These are phyloP conservation scores for Biston betularia DNA, from an alignment of 2,888 invertebrate species.

Conservation along the genomic window DNA sequence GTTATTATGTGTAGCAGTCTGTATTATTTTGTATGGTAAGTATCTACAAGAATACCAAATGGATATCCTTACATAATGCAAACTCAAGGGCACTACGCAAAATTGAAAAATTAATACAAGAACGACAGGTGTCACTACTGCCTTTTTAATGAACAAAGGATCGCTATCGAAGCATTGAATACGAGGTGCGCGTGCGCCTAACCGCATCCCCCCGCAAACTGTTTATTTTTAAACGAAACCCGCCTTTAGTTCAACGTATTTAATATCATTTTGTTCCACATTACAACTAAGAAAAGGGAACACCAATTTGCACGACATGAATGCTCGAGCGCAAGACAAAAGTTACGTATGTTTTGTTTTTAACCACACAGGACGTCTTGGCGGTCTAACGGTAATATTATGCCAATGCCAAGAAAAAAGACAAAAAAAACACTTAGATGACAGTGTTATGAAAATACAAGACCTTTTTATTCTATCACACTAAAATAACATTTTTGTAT, in stretches of 20 bases:
- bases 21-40: too few relatives aligned
- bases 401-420: too few relatives aligned
- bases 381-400: conserved; percentile 67
- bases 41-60: too few relatives aligned
- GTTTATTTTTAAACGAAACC: conserved; percentile 39
- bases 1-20: too few relatives aligned
- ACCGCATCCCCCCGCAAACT: conserved; percentile 62
- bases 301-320: conserved; percentile 56
- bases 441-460: neutral
- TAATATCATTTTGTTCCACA: conserved; percentile 23
- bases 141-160: conserved; percentile 55
- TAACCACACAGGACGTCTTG: conserved; percentile 72
- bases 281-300: conserved; percentile 23
- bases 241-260: conserved; percentile 17
- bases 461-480: neutral
- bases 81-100: neutral
- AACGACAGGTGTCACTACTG: conserved; percentile 61
- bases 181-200: conserved; percentile 66
- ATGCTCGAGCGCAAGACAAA: conserved; percentile 63
- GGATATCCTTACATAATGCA: neutral
- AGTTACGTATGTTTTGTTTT: conserved; percentile 56
- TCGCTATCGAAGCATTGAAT: conserved; percentile 55
- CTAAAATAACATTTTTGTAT: neutral
- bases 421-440: neutral
- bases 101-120: conserved; percentile 36